Evolutionary conservation across 2,113 vertebrate species (phyloP).

Genomic region (Camelus dromedarius): DNA sequence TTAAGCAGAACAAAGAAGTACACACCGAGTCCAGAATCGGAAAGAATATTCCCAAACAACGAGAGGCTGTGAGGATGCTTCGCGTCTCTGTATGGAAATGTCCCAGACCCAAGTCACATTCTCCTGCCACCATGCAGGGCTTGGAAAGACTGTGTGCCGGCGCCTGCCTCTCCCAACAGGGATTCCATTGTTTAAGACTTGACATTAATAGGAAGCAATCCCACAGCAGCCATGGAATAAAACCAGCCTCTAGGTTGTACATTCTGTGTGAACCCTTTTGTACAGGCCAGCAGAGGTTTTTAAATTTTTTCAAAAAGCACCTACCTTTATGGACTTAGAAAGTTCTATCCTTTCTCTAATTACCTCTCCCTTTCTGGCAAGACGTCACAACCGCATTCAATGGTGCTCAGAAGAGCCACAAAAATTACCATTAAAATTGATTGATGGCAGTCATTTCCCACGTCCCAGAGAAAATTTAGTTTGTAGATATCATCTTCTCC

Average conservation of each 20-base stretch:
- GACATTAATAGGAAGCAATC: background rate
- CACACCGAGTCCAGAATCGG: background rate
- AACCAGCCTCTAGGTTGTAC: background rate
- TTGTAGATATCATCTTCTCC: slow-evolving; percentile 56
- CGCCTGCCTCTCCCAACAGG: background rate
- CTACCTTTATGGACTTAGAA: slow-evolving; percentile 37
- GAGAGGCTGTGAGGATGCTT: background rate
- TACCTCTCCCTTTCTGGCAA: slow-evolving; percentile 45
- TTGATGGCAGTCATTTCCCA: slow-evolving; percentile 49
- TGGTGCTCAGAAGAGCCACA: background rate
- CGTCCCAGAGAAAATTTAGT: slow-evolving; percentile 47
- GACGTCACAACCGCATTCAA: slow-evolving; percentile 50
- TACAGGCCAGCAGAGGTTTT: background rate
- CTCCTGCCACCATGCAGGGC: background rate
- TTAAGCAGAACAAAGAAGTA: background rate
- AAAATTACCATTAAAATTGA: slow-evolving; percentile 66
- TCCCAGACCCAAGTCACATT: background rate
- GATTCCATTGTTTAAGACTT: background rate
- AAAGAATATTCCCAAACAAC: background rate
- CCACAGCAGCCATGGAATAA: background rate
- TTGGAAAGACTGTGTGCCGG: fast-evolving
- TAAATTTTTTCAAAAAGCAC: background rate
- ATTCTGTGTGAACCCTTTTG: background rate
- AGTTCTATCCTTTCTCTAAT: slow-evolving; percentile 55
- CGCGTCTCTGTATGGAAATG: background rate